Percentiles rank a stretch among this genome's conserved stretches.
These are phyloP conservation scores for Chloroclysta siterata DNA, from an alignment of 2,888 invertebrate species.

Conservation along the genomic window DNA sequence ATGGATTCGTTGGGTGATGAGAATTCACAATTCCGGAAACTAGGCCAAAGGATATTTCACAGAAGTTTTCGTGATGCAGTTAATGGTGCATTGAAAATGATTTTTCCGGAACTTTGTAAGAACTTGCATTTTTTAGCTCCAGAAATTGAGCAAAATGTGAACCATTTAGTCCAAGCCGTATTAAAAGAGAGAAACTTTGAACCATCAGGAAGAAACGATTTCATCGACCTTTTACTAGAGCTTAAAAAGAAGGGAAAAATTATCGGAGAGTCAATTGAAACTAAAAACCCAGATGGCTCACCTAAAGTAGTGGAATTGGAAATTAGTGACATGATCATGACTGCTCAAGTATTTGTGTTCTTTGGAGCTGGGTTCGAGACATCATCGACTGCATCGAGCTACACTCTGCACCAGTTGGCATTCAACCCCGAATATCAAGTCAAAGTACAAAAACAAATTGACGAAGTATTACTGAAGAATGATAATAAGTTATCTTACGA, in stretches of 20 bases:
- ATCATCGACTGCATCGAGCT: conserved; percentile 79
- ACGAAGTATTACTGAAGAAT: conserved; percentile 64
- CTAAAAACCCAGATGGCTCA: conserved; percentile 61
- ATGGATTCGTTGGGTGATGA: conserved; percentile 69
- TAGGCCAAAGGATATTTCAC: conserved; percentile 71
- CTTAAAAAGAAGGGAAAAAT: conserved; percentile 69
- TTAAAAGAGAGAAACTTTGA: conserved; percentile 64
- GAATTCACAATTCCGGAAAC: conserved; percentile 69
- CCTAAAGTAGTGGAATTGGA: conserved; percentile 64
- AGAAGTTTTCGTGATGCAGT: conserved; percentile 61
- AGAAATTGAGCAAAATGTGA: conserved; percentile 62
- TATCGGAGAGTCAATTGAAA: conserved; percentile 68
- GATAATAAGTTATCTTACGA: conserved; percentile 69
- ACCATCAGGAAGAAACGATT: conserved; percentile 71
- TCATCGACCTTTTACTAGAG: conserved; percentile 72
- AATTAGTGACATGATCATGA: conserved; percentile 64
- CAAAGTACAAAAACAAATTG: conserved; percentile 74
- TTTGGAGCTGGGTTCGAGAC: conserved; percentile 83
- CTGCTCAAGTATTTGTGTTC: conserved; percentile 76
- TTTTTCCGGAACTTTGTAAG: conserved; percentile 70
- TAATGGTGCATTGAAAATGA: conserved; percentile 57
- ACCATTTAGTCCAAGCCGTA: conserved; percentile 59
- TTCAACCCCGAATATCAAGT: conserved; percentile 73
- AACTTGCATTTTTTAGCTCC: conserved; percentile 60
- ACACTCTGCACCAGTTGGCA: conserved; percentile 76